Base-by-base conservation (phyloP, 1,140 invertebrate genomes). In the Paralvinella palmiformis region DNA sequence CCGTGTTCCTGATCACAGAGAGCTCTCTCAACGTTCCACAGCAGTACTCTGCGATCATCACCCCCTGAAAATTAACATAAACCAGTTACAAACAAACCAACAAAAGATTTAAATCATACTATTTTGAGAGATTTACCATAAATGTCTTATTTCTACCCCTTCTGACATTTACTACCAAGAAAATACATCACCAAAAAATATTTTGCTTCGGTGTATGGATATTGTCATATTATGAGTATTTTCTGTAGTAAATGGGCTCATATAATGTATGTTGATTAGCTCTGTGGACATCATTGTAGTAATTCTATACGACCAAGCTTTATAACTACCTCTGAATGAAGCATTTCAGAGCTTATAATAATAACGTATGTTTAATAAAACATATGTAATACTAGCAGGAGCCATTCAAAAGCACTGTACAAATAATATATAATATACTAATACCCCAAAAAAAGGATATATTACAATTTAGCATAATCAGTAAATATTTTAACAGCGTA, bases 41-140 rank as follows among this genome's bases (percentile, higher is more conserved):
- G 72, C 70, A 96, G 81, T 22, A 97, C 89, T 67, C 92, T 84
- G 73, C 89, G 85, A 74, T 96, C 93, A 85, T 96, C 94, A 35
- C 94, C 92, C 73, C 91, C 91, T 92, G 65, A 66, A 64, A 64
- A 50, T 59, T 59, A 44, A 53, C 10, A 41, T 10, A 41, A 13
- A 52, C n/a, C 48, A 52, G 31, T 29, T 10, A 22, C 24, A 52
- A 3, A 52, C 48, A 52, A 48, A 7, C 10, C 13, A 27, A 52
- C 48, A 52, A 10, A 52, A 15, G n/a, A 44, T 13, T 44, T 15
- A 44, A 15, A 15, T 44, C 37, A 13, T 44, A 44, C 37, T 15
- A n/a, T 6, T 27, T 22, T 10, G 10, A 52, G 0, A 27, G 48
- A 22, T 29, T 27, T 29, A 27, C 13, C 6, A 52, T 7, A 52